Base-by-base conservation (phyloP, 1,140 invertebrate species). In the Melitaea cinxia region DNA sequence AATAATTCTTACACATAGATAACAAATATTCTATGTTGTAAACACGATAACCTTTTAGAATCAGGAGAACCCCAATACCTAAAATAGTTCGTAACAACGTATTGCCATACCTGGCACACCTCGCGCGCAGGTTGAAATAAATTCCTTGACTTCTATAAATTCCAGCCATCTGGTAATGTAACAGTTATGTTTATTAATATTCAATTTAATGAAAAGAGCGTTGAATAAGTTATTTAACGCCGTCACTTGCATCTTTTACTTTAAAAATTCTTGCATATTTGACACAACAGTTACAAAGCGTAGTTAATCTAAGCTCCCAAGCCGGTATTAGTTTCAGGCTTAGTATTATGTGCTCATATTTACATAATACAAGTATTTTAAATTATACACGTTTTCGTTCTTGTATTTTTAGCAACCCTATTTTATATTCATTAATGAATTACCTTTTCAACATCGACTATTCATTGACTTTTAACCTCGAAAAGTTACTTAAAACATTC, bases 61-160 rank as follows among this genome's bases (percentile, higher is more conserved):
- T 12, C 14, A 23, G 42, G 23, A 23, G 42, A 42, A 15, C 37
- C 35, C 37, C 15, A 15, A 42, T 42, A 42, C 42, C 42, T 47
- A 47, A 47, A 47, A 47, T 47, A 47, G 42, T 47, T 47, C 4
- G 42, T 47, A 47, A 47, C 42, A 47, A 19, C n/a, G n/a, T n/a
- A n/a, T n/a, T n/a, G 19, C 19, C 21, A 21, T 47, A 14, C 42
- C 42, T 47, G 42, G 19, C 42, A 47, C 42, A 47, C 42, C 42
- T 47, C 42, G 10, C 10, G 10, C 9, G 5, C 4, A 24, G 42
- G 12, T 47, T 17, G 42, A 47, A 47, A 47, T n/a, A n/a, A n/a
- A n/a, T 47, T 17, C 42, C 42, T 47, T 10, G 42, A 47, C 19
- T 47, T 47, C 42, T 21, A 17, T 47, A 9, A 47, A 47, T 47